Base-by-base conservation (phyloP, 2,888 invertebrate species). In the Myathropa florea region DNA sequence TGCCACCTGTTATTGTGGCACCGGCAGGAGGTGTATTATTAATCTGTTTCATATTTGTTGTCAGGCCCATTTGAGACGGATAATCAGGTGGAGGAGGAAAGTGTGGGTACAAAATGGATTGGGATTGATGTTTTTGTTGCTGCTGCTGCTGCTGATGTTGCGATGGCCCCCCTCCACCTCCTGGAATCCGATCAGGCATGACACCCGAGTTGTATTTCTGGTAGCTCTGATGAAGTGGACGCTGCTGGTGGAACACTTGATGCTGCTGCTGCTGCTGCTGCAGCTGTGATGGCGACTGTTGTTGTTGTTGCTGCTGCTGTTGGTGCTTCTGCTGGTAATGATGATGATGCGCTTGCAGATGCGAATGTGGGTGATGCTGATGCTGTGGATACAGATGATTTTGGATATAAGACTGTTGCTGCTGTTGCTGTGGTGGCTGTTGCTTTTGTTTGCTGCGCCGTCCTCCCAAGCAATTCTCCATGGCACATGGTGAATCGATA, bases 21-120 rank as follows among this genome's bases (percentile, higher is more conserved):
- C 78, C 84, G 36, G 83, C 78, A 59, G 86, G 77, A 68, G 86
- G 65, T 86, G 86, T 67, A 61, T 86, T 86, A 86, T 86, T 86
- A 86, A 86, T 86, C 83, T 86, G 86, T 83, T 86, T 86, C 86
- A 86, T 86, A 86, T 86, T 86, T 83, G 86, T 83, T 86, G 86
- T 86, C 83, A 86, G 78, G 83, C 83, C 86, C 83, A 86, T 86
- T 87, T 83, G 87, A 67, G 90, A 89, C 57, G 95, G 95, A 91
- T 95, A 96, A 83, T 95, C 95, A 88, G 96, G 96, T 89, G 96
- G 96, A 82, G 95, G 96, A 88, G 96, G 95, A 92, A 96, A 96
- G 93, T 95, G 95, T 93, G 96, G 94, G 93, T 91, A 91, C 65
- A 93, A 92, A 80, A 91, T 91, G 75, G 89, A 86, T 81, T 85